A percentile compares a stretch with the other conserved stretches of the same genome.
These are phyloP conservation scores for Mya arenaria DNA, from an alignment of 1,140 invertebrate species.

Conservation along the genomic window DNA sequence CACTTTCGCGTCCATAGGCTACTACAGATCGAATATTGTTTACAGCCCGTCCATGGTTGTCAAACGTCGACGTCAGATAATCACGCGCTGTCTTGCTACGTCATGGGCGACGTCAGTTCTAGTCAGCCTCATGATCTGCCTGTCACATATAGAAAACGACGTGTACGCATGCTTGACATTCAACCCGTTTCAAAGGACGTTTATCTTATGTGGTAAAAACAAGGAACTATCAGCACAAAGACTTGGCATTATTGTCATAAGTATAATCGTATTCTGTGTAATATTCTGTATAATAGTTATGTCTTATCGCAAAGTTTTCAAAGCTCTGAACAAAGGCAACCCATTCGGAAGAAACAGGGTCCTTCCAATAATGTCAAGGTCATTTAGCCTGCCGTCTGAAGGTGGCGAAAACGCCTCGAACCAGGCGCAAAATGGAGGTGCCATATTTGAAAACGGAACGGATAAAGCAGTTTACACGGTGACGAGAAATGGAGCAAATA, in stretches of 20 bases:
- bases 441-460: not conserved
- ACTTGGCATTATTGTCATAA: conserved; percentile 51
- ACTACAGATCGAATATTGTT: conserved; percentile 65
- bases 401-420: not conserved
- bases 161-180: conserved; percentile 47
- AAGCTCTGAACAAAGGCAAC: conserved; percentile 33
- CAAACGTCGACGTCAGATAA: conserved; percentile 54
- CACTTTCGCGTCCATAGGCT: conserved; percentile 68
- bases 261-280: conserved; percentile 50
- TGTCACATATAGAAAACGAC: conserved; percentile 54
- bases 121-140: conserved; percentile 57
- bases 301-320: conserved; percentile 45
- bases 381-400: conserved; percentile 39
- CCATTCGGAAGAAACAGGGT: conserved; percentile 42
- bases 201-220: conserved; percentile 14
- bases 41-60: conserved; percentile 59
- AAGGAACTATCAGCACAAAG: conserved; percentile 18
- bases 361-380: not conserved
- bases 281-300: conserved; percentile 16
- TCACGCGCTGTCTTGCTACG: conserved; percentile 58
- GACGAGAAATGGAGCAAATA: conserved; percentile 11
- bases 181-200: conserved; percentile 59
- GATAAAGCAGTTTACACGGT: conserved; percentile 29
- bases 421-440: not conserved
- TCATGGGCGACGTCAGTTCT: conserved; percentile 64